These are phyloP conservation scores for Cataglyphis altisquamis DNA, from an alignment of 2,888 invertebrate genomes.

Conservation along the genomic window DNA sequence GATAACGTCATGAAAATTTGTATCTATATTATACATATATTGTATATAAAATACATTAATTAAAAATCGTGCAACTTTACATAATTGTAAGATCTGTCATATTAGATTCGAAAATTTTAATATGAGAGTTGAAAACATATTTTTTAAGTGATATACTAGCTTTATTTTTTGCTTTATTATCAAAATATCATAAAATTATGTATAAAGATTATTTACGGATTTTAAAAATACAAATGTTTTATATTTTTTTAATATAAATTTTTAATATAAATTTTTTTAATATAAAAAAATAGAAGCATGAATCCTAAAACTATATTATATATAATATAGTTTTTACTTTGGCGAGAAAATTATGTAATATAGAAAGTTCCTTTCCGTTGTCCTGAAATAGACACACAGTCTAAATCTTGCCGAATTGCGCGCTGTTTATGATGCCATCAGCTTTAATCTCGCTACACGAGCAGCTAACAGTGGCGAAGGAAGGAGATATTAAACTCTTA, in stretches of 20 bases:
- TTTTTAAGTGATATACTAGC: background rate
- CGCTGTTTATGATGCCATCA: conserved; percentile 59
- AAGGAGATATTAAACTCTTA: conserved; percentile 58
- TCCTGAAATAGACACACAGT: conserved; percentile 23
- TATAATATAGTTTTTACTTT: background rate
- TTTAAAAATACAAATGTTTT: background rate
- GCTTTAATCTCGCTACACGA: conserved; percentile 55
- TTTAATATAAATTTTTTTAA: background rate
- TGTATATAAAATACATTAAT: conserved; percentile 16
- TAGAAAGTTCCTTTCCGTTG: conserved; percentile 1
- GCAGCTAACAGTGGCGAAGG: conserved; percentile 32
- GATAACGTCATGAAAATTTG: conserved; percentile 22
- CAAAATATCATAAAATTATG: conserved; percentile 9
- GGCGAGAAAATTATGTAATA: background rate
- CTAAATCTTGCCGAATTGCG: conserved; percentile 53
- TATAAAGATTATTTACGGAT: background rate
- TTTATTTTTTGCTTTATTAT: background rate
- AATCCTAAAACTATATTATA: background rate
- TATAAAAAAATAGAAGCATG: background rate
- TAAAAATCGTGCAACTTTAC: background rate
- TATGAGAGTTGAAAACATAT: background rate
- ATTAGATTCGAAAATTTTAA: background rate
- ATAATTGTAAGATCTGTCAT: background rate
- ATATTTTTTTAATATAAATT: background rate
- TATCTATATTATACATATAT: background rate